Base-by-base conservation (phyloP, 1,140 invertebrate species). In the Lepidostoma basale region DNA sequence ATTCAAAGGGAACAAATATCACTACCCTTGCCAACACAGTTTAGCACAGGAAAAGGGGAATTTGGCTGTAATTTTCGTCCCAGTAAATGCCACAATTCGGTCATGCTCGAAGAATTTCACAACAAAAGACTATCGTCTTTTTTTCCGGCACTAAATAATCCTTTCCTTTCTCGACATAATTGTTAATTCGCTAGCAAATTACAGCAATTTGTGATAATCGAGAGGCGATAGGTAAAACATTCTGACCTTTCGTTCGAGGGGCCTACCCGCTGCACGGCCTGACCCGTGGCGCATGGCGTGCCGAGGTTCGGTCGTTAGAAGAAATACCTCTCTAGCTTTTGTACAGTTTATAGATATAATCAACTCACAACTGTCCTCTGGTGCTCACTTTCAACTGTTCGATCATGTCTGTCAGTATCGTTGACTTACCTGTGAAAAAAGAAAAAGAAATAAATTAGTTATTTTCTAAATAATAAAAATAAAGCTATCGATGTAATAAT, bases 131-230 rank as follows among this genome's bases (percentile, higher is more conserved):
- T 16, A 60, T 42, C 56, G 56, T 25, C 25, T 60, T 60, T 60
- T 54, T 33, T 40, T 23, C 18, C 36, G 40, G 36, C 42, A 22
- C 39, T 60, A 60, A 59, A 42, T 60, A 60, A 60, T 60, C 56
- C 56, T 60, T 60, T 60, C 56, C 56, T 60, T 60, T 60, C 56
- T 26, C 56, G 42, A 40, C 56, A 42, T 60, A 60, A 49, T 64
- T 64, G 62, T 64, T 52, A 52, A 64, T 64, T 64, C 62, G 45
- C 20, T 49, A 33, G 62, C 45, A 64, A 64, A 64, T 64, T 64
- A 36, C 44, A 52, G 44, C 45, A 64, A 64, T 52, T 64, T 49
- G 44, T 30, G 45, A 30, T 60, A 60, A 40, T 60, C 56, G 33
- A 60, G 42, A 60, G 33, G 56, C 39, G 12, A 60, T 60, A 60